Conservation (phyloP, 1,140 invertebrate species). For the Pollicipes pollicipes region DNA sequence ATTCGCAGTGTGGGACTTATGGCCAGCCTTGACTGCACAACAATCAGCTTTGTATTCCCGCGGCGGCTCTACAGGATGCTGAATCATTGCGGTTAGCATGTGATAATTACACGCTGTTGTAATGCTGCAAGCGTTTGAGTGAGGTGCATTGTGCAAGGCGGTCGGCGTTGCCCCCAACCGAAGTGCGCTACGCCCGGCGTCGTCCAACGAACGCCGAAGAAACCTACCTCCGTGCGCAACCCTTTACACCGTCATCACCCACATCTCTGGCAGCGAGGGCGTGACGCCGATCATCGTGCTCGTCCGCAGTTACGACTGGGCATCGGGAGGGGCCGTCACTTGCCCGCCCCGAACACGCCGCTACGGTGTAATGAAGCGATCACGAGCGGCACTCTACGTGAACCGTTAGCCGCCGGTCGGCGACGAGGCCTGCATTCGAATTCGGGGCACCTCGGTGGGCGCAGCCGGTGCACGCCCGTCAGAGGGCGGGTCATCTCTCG, state of each 20-base stretch:
- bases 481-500: neutral
- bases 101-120: neutral
- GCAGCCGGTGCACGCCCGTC: too few species aligned
- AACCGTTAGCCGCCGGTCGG: neutral
- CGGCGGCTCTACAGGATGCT: neutral
- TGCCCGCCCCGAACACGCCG: neutral
- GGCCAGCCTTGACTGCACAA: neutral
- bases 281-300: neutral
- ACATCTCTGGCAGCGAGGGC: too few species aligned
- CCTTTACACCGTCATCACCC: too few species aligned
- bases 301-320: neutral
- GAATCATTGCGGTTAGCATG: slow-evolving; percentile 1
- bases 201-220: neutral
- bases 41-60: neutral
- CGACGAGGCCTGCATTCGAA: neutral
- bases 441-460: too few species aligned
- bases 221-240: neutral
- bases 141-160: too few species aligned
- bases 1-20: neutral
- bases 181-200: neutral
- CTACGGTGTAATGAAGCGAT: neutral
- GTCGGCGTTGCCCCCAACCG: neutral
- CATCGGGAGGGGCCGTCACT: neutral
- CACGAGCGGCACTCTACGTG: neutral
- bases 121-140: neutral